Percentiles rank a stretch among this genome's conserved stretches.
Evolutionary conservation across 2,888 invertebrate genomes (phyloP).

Genomic region (Augochlorella aurata): DNA sequence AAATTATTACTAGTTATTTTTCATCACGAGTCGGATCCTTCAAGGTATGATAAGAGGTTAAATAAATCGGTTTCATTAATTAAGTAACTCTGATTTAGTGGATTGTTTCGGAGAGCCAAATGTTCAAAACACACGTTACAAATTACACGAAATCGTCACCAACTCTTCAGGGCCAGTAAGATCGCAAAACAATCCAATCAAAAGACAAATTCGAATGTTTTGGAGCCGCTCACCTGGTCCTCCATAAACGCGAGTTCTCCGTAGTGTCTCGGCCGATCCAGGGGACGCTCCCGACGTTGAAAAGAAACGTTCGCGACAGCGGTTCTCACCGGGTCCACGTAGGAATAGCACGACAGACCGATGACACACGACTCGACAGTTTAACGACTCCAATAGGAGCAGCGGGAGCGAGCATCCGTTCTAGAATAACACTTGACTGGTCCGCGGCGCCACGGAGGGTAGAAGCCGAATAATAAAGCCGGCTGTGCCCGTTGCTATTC

Average conservation of each 20-base stretch:
- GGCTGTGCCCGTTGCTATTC: slow-evolving; percentile 38
- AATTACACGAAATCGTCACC: no score
- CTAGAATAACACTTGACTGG: slow-evolving; percentile 65
- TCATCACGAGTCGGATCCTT: no score
- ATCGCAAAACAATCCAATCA: neutral
- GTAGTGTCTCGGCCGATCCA: slow-evolving; percentile 17
- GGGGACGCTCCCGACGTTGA: slow-evolving; percentile 34
- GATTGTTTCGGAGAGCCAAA: no score
- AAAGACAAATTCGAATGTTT: neutral
- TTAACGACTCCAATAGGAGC: slow-evolving; percentile 72
- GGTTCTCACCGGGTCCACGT: slow-evolving; percentile 32
- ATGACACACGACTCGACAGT: slow-evolving; percentile 67
- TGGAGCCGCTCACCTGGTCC: neutral
- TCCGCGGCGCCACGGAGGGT: slow-evolving; percentile 16
- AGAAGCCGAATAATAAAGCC: slow-evolving; percentile 44
- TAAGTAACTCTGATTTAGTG: no score
- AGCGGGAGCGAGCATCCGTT: slow-evolving; percentile 64
- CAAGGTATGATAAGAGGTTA: no score
- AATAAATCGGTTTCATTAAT: no score
- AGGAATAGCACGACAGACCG: slow-evolving; percentile 49
- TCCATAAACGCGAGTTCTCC: slow-evolving; percentile 9
- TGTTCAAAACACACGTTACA: no score
- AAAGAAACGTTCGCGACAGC: slow-evolving; percentile 29
- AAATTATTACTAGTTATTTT: no score
- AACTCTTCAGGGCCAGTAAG: neutral